Conservation (phyloP, 2,888 invertebrate genomes). For the Eumerus sabulonum region DNA sequence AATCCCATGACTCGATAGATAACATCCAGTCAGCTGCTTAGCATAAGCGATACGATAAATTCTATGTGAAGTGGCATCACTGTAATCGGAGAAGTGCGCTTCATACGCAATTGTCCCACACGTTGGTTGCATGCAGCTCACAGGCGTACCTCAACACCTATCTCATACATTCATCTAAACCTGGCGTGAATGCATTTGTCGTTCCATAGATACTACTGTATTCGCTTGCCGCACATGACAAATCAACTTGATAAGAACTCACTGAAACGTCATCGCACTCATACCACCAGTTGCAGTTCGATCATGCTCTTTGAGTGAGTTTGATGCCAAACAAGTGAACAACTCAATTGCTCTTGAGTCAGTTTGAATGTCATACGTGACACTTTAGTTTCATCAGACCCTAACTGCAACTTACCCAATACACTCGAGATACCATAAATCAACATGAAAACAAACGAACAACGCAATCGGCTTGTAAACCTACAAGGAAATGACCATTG, state of each 20-base stretch:
- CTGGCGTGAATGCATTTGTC: constrained; percentile 41
- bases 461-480: background rate
- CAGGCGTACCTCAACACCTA: no score
- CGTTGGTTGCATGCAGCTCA: background rate
- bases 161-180: constrained; percentile 1
- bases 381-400: no score
- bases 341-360: no score
- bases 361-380: no score
- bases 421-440: background rate
- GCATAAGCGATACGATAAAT: no score
- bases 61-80: background rate
- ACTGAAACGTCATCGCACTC: background rate
- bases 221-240: constrained; percentile 29
- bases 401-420: background rate
- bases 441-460: background rate
- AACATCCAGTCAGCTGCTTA: no score
- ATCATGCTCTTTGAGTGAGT: no score
- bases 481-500: background rate
- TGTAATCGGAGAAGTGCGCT: background rate
- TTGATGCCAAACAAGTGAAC: no score
- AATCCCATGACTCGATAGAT: no score
- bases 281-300: no score
- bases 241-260: constrained; percentile 42
- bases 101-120: background rate
- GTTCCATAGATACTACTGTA: constrained; percentile 14